Base-by-base conservation (phyloP, 2,888 invertebrate species). In the Cryptocheilus praepositus region DNA sequence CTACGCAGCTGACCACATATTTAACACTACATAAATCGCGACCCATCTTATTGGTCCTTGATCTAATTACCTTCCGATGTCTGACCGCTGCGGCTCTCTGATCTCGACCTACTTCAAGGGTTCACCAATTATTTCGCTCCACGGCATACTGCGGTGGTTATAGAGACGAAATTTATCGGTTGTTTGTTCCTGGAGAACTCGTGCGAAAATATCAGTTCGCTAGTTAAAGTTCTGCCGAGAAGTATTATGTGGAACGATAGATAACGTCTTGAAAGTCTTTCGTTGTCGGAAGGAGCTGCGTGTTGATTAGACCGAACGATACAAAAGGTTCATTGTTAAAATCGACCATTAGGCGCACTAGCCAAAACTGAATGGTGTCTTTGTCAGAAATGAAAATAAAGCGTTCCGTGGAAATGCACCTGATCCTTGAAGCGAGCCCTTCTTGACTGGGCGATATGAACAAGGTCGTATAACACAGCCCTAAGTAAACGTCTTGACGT, bases 1-100 rank as follows among this genome's bases (percentile, higher is more conserved):
- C 76, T 81, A 79, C 77, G 77, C 73, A 77, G 74, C 80, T 82
- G 83, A 83, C 85, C 87, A 82, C 86, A 84, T 84, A 84, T 88
- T 88, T 88, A 87, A 88, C 88, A 88, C 88, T 88, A 88, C 87
- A 88, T 88, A 87, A 88, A 88, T 87, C 82, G 82, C 75, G 74
- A 80, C 78, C 81, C 81, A 69, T 83, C 81, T 83, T 82, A 84
- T 81, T 83, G 80, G 80, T 80, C 77, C 74, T 76, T 83, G 81
- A 86, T 86, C 82, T 79, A 84, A 86, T 87, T 85, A 84, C 83
- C 84, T 85, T 71, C 76, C 76, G 73, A 83, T 81, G 79, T 69
- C 66, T 59, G 61, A 65, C 71, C 77, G 64, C 45, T 67, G 61
- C 15, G 49, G 49, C 49, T 49, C 18, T 16, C 49, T 49, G 49